Conservation (phyloP, 2,888 invertebrate genomes). For the Nephrocerus scutellatus region DNA sequence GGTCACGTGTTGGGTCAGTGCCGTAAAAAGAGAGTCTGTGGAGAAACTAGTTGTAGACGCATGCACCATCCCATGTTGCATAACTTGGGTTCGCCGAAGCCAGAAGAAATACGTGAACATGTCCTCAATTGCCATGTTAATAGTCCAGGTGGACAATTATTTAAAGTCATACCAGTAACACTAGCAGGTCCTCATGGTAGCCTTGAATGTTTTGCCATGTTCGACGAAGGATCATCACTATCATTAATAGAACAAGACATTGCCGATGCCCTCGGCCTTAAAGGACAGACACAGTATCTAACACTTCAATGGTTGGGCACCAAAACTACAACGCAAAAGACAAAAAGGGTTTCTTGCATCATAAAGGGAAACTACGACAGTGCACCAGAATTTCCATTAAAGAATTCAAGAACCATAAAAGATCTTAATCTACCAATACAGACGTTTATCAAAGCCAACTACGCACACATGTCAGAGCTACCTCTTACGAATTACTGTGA, state of each 20-base stretch:
- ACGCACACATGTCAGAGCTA: not conserved
- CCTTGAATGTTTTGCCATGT: constrained; percentile 9
- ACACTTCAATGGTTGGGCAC: constrained; percentile 17
- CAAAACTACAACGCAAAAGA: constrained; percentile 4
- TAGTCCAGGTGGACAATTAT: not conserved
- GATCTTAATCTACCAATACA: constrained; percentile 11
- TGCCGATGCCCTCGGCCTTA: constrained; percentile 9
- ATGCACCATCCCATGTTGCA: constrained; percentile 1
- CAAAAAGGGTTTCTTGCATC: constrained; percentile 12
- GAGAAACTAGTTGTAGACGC: constrained; percentile 10
- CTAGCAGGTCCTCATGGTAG: not conserved
- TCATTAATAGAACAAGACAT: constrained; percentile 11
- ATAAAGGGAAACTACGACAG: constrained; percentile 21
- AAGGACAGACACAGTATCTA: constrained; percentile 10
- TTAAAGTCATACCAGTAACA: constrained; percentile 3
- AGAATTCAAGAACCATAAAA: constrained; percentile 14
- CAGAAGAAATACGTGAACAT: not conserved
- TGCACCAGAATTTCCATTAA: constrained; percentile 7
- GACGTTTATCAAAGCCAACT: constrained; percentile 1
- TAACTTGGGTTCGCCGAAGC: not conserved
- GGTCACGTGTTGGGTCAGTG: not conserved
- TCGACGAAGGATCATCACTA: constrained; percentile 16
- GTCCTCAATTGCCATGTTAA: not conserved
- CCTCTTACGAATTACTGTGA: constrained; percentile 1
- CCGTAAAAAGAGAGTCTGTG: constrained; percentile 1